Evolutionary conservation across 2,113 vertebrate species (phyloP).

Genomic region (Proterorhinus semilunaris): DNA sequence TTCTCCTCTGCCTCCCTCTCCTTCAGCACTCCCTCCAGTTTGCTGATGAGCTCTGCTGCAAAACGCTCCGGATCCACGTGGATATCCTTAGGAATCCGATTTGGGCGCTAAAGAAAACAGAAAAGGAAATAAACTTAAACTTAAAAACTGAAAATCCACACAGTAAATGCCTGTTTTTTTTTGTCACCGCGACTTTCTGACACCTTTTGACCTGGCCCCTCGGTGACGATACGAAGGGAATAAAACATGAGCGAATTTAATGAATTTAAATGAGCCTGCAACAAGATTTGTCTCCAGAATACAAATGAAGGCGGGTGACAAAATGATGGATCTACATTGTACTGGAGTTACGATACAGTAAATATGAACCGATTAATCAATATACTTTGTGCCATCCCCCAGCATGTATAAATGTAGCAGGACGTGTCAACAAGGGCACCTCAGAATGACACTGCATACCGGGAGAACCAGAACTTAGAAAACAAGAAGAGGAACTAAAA

Average conservation of each 20-base stretch:
- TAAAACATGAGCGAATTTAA: conserved; percentile 16
- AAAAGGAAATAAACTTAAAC: background rate
- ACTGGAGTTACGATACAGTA: too few relatives aligned
- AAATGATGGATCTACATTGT: background rate
- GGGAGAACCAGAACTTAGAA: too few relatives aligned
- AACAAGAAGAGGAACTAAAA: too few relatives aligned
- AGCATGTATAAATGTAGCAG: too few relatives aligned
- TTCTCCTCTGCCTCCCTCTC: conserved; percentile 88
- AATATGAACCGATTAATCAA: too few relatives aligned
- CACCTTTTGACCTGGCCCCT: conserved; percentile 17
- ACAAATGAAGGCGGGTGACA: conserved; percentile 9
- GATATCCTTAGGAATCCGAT: conserved; percentile 92
- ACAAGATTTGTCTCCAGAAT: conserved; percentile 10
- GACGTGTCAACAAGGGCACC: too few relatives aligned
- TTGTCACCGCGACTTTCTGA: conserved; percentile 12
- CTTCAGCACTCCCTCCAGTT: conserved; percentile 86
- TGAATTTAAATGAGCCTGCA: conserved; percentile 12
- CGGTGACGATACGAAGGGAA: conserved; percentile 4
- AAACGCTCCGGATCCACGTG: conserved; percentile 92
- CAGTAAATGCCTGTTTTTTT: conserved; percentile 18
- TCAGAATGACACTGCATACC: background rate
- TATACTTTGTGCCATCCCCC: too few relatives aligned
- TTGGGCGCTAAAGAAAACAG: conserved; percentile 77
- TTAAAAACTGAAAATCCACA: conserved; percentile 5
- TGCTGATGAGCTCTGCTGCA: conserved; percentile 90